Evolutionary conservation across 2,888 invertebrate species (phyloP).

Genomic region (Cataglyphis rosenhaueri): DNA sequence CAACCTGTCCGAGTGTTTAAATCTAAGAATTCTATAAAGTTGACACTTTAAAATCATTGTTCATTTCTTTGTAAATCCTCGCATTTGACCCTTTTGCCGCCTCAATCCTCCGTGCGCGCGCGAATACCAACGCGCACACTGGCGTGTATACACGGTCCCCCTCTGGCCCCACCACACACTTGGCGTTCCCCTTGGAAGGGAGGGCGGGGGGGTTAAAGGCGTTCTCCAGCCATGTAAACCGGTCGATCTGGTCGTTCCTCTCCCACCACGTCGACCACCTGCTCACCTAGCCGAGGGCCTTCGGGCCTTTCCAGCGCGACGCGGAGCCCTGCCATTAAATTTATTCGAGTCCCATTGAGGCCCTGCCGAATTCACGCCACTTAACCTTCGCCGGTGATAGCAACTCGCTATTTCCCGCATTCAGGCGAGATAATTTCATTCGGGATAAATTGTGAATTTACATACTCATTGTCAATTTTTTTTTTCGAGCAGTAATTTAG

Average conservation of each 20-base stretch:
- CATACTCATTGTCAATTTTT: neutral
- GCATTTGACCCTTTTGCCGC: conserved; percentile 58
- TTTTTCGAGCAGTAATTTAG: conserved; percentile 7
- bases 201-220: conserved; percentile 68
- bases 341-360: conserved; percentile 82
- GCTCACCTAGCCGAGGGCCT: conserved; percentile 73
- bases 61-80: conserved; percentile 58
- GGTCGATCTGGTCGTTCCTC: conserved; percentile 84
- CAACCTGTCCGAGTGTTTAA: conserved; percentile 6
- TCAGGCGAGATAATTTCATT: conserved; percentile 5
- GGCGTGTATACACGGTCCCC: conserved; percentile 43
- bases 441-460: conserved; percentile 35
- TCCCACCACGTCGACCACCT: conserved; percentile 82
- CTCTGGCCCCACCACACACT: conserved; percentile 31
- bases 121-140: conserved; percentile 41
- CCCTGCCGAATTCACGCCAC: conserved; percentile 72
- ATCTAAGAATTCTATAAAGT: conserved; percentile 43
- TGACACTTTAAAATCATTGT: conserved; percentile 54
- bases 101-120: conserved; percentile 39
- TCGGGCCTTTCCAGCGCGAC: conserved; percentile 75
- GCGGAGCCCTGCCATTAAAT: conserved; percentile 82
- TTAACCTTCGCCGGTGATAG: conserved; percentile 41
- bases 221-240: conserved; percentile 82
- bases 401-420: conserved; percentile 3
- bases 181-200: conserved; percentile 44